Conservation (phyloP, 2,888 invertebrate species). For the Drosophila neotestacea region DNA sequence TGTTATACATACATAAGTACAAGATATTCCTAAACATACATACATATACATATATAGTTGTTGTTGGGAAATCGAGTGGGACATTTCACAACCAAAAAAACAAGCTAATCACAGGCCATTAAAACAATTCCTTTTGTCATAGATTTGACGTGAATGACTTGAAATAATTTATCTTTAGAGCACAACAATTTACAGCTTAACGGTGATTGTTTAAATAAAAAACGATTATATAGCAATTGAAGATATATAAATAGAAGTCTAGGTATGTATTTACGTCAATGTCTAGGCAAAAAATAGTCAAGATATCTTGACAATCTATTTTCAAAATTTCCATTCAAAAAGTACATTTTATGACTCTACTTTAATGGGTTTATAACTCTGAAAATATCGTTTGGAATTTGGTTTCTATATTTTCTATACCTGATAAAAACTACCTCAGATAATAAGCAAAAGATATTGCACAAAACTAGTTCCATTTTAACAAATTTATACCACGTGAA, state of each 20-base stretch:
- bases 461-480: not conserved
- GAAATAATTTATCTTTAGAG: constrained; percentile 67
- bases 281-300: constrained; percentile 34
- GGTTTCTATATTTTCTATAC: not conserved
- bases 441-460: not conserved
- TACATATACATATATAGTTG: not conserved
- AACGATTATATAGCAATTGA: constrained; percentile 69
- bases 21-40: no score
- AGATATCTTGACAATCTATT: constrained; percentile 17
- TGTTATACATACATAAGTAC: constrained; percentile 15
- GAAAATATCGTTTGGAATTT: constrained; percentile 9
- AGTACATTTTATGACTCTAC: not conserved
- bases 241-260: constrained; percentile 38
- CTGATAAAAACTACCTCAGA: not conserved
- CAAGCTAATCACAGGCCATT: constrained; percentile 53
- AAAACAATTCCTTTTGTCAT: constrained; percentile 56
- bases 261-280: constrained; percentile 41
- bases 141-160: constrained; percentile 54
- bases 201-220: constrained; percentile 74
- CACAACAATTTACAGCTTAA: constrained; percentile 60
- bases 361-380: constrained; percentile 4
- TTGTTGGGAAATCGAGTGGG: constrained; percentile 13
- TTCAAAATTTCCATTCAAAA: constrained; percentile 33
- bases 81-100: constrained; percentile 13
- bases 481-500: not conserved